phyloP scores from a whole-genome alignment of 2,888 invertebrate genomes.

The Eupithecia dodoneata region DNA sequence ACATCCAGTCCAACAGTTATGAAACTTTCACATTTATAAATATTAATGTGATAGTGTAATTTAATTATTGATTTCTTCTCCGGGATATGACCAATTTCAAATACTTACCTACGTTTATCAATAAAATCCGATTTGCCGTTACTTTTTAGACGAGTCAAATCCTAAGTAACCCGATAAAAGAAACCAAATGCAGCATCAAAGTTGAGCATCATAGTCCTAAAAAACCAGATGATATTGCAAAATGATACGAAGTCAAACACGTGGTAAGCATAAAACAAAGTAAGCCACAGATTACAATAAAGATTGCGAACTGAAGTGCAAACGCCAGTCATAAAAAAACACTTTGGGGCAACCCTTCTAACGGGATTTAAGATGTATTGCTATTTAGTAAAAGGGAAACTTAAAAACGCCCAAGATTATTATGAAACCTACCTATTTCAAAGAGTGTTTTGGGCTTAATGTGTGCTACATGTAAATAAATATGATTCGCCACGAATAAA shows the following conservation, averaged over 20 bases:
- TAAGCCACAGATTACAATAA: conserved; percentile 16
- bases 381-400: background rate
- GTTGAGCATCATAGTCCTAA: background rate
- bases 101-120: too few species aligned
- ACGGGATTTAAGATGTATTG: background rate
- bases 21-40: too few species aligned
- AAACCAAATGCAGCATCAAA: background rate
- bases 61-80: too few species aligned
- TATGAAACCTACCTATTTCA: background rate
- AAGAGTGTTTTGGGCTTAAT: background rate
- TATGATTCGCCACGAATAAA: background rate
- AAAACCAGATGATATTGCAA: background rate
- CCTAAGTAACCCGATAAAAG: background rate
- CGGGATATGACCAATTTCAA: too few species aligned
- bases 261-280: conserved; percentile 18
- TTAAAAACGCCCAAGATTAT: background rate
- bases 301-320: conserved; percentile 8
- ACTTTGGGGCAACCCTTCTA: conserved; percentile 7
- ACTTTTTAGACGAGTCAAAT: background rate
- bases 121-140: background rate
- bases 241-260: background rate
- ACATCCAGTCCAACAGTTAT: too few species aligned
- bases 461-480: background rate
- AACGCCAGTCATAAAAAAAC: conserved; percentile 14
- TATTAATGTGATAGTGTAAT: too few species aligned